phyloP scores from a whole-genome alignment of 64 coral and sea anemone genomes.

The Pachyseris speciosa region DNA sequence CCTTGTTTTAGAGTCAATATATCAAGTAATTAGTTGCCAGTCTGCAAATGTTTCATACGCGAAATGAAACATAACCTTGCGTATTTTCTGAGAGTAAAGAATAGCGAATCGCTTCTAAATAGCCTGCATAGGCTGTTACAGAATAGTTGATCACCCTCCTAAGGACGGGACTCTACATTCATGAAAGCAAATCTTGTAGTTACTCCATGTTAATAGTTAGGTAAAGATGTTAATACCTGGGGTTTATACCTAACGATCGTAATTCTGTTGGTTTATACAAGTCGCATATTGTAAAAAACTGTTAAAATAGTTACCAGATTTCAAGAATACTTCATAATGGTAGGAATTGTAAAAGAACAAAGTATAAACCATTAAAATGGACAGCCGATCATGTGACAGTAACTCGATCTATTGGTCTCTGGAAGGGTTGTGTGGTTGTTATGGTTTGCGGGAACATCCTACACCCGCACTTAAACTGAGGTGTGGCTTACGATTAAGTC shows the following conservation, averaged over 20 bases:
- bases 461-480: no score
- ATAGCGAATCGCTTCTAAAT: no score
- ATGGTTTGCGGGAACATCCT: no score
- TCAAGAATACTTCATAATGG: neutral
- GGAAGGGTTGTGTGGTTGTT: no score
- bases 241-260: neutral
- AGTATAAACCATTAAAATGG: no score
- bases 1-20: no score
- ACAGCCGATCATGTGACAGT: neutral
- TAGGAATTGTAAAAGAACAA: neutral
- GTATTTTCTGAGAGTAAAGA: no score
- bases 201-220: neutral
- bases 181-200: neutral
- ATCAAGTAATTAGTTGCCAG: no score
- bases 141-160: neutral
- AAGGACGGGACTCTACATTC: neutral
- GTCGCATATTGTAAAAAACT: constrained; percentile 7
- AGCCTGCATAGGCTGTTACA: no score
- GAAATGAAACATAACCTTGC: no score
- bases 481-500: no score
- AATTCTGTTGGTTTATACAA: neutral
- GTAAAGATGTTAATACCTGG: neutral
- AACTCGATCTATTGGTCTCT: neutral
- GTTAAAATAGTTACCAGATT: neutral
- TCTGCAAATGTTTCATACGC: no score